A percentile compares a stretch with the other conserved stretches of the same genome.
Conservation (phyloP, 2,113 vertebrate genomes). For the Hepsetus odoe region DNA sequence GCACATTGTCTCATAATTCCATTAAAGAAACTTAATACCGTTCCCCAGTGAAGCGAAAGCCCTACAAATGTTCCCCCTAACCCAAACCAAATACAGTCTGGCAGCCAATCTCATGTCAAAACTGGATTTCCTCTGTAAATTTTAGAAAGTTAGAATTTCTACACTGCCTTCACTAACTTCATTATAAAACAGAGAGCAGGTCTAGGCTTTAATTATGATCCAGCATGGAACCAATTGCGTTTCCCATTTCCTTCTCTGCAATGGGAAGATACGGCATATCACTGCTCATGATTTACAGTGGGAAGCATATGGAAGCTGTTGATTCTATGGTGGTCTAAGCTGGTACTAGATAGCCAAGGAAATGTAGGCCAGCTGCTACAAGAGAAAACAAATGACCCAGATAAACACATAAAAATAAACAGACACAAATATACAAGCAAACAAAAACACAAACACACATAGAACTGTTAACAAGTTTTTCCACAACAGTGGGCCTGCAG, state of each 20-base stretch:
- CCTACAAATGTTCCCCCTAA: too few species aligned
- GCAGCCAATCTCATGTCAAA: too few species aligned
- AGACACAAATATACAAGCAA: neutral
- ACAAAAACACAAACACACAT: slow-evolving; percentile 11
- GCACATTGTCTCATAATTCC: neutral
- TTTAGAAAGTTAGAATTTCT: too few species aligned
- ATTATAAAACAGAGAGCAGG: neutral
- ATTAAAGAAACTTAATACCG: neutral
- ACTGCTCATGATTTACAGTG: neutral
- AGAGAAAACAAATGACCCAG: slow-evolving; percentile 16
- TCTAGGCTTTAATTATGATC: neutral
- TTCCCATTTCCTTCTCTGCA: neutral
- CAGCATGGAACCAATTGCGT: neutral
- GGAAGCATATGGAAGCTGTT: neutral
- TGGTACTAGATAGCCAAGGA: slow-evolving; percentile 17
- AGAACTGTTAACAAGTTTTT: slow-evolving; percentile 9
- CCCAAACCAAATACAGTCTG: too few species aligned
- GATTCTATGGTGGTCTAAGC: slow-evolving; percentile 4
- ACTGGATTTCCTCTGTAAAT: too few species aligned
- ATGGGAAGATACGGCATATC: neutral
- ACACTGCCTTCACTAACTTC: neutral
- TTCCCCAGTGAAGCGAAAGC: too few species aligned
- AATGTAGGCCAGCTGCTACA: slow-evolving; percentile 31
- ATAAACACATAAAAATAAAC: neutral
- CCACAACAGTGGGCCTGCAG: slow-evolving; percentile 35